Evolutionary conservation across 2,113 vertebrate species (phyloP).

Genomic region (Barnardius zonarius): DNA sequence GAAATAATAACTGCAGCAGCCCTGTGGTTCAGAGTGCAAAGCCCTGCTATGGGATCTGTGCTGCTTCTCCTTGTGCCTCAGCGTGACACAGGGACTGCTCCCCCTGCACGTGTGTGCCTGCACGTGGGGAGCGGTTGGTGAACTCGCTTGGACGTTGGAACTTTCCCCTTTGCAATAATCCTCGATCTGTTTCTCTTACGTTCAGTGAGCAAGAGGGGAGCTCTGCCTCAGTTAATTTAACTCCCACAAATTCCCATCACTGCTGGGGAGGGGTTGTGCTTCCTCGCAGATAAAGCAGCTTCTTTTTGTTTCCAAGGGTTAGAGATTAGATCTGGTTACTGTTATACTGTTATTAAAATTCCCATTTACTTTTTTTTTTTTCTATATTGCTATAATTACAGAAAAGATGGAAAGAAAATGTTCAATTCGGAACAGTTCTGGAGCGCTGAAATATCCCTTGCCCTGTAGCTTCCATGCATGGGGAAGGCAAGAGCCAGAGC

Average conservation of each 20-base stretch:
- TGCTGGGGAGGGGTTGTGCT: constrained; percentile 39
- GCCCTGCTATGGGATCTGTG: accelerated
- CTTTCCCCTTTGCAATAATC: constrained; percentile 15
- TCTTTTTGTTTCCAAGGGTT: constrained; percentile 58
- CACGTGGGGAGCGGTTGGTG: neutral
- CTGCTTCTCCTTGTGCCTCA: neutral
- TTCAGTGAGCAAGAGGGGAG: constrained; percentile 25
- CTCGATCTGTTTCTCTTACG: constrained; percentile 11
- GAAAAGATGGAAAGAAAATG: neutral
- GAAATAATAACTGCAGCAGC: neutral
- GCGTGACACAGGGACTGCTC: neutral
- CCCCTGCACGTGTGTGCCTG: neutral
- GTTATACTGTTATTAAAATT: constrained; percentile 57
- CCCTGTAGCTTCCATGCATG: neutral
- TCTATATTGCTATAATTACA: neutral
- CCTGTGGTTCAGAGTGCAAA: neutral
- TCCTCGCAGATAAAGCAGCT: constrained; percentile 29
- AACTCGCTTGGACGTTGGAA: neutral
- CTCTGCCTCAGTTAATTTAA: constrained; percentile 37
- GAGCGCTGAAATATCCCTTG: neutral
- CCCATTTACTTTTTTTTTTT: constrained; percentile 2
- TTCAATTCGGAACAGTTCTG: neutral
- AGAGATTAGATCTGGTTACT: constrained; percentile 55
- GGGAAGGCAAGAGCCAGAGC: neutral
- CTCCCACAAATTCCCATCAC: constrained; percentile 51